Base-by-base conservation (phyloP, 2,888 invertebrate species). In the Andrena trimmerana region DNA sequence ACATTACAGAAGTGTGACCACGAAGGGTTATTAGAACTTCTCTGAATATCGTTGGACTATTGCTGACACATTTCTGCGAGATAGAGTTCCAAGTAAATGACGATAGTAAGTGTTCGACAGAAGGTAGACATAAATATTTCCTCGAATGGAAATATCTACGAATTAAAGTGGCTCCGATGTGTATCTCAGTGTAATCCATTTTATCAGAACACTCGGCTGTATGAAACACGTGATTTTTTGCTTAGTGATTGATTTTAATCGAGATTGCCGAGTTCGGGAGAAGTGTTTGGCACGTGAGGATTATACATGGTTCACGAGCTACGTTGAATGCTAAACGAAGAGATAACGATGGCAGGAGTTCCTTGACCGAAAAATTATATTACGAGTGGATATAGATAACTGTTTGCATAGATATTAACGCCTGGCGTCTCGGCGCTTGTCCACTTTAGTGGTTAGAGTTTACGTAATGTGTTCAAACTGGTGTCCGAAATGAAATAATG, bases 341-440 rank as follows among this genome's bases (percentile, higher is more conserved):
- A 16, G 72, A 85, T 84, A 78, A 84, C 33, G 63, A 42, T 16
- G 16, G 10, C 7, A 4, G 24, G 66, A 62, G 71, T 71, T 78
- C 62, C 78, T 78, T 77, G 65, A 60, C 59, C 69, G 77, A 83
- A 62, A 71, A 74, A 67, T 67, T 79, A 36, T 63, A 78, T 27
- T 31, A 50, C 13, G 50, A 65, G 16, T 7, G 29, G 31, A 27
- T 13, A 57, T 62, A 24, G 63, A 65, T 31, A n/a, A 63, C 57
- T 67, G 67, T 52, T 62, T 31, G 54, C 63, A 20, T 60, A 74
- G 72, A 57, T 62, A 62, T 27, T 65, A 78, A 54, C 42, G 16
- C 24, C 7, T 48, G 20, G 8, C 59, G 29, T 59, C 7, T 27
- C 7, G 20, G 33, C n/a, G 33, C 33, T 16, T 62, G 20, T 33